These are phyloP conservation scores for Pitangus sulphuratus DNA, from an alignment of 2,797 vertebrate genomes.

Conservation along the genomic window DNA sequence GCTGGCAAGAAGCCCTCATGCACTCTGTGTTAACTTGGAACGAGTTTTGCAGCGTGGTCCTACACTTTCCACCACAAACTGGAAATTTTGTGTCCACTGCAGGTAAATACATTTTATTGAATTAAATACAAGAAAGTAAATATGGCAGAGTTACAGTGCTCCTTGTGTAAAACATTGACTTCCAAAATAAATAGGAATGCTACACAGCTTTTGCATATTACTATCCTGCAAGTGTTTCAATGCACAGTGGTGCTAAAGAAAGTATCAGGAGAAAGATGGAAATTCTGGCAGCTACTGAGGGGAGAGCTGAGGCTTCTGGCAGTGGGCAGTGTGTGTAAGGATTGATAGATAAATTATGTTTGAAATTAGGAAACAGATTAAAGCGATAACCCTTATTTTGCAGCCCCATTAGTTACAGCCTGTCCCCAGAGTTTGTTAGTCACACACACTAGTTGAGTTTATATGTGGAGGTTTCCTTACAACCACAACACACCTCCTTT, in stretches of 20 bases:
- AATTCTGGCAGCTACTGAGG: not conserved
- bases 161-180: not conserved
- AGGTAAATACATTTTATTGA: conserved; percentile 41
- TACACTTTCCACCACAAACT: not conserved
- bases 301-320: not conserved
- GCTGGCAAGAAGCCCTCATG: conserved; percentile 9
- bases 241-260: conserved; percentile 31
- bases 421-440: not conserved
- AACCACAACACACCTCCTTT: not conserved
- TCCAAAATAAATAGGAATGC: conserved; percentile 57
- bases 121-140: conserved; percentile 44
- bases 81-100: not conserved
- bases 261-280: not conserved
- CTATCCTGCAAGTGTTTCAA: not conserved
- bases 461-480: not conserved
- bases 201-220: not conserved
- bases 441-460: fast-evolving
- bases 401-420: not conserved
- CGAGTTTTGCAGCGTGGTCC: not conserved
- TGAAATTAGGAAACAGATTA: not conserved
- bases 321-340: not conserved
- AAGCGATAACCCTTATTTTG: not conserved
- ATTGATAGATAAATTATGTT: not conserved
- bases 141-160: conserved; percentile 15
- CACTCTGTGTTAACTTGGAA: not conserved